Percentiles rank a stretch among this genome's conserved stretches.
phyloP scores from a whole-genome alignment of 2,888 invertebrate genomes.

The Trimorus sp. region DNA sequence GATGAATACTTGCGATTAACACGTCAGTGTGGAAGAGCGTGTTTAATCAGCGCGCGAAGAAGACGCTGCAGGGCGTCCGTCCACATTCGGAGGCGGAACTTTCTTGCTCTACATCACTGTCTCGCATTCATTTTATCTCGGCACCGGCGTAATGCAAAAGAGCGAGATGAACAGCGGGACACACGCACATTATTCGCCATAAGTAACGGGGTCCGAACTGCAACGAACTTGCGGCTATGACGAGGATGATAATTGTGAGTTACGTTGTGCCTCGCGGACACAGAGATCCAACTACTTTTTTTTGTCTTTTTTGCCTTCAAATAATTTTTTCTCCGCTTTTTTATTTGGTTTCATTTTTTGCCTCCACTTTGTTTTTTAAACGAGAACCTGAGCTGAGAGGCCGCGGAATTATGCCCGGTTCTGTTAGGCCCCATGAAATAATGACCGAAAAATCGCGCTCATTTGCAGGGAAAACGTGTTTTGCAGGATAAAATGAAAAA shows the following conservation, averaged over 20 bases:
- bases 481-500: no score
- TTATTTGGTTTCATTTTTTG: conserved; percentile 30
- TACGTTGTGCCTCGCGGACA: conserved; percentile 69
- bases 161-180: conserved; percentile 69
- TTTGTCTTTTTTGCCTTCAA: conserved; percentile 35
- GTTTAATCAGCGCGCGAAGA: conserved; percentile 77
- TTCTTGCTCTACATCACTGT: conserved; percentile 59
- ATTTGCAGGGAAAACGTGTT: no score
- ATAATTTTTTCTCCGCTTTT: conserved; percentile 47
- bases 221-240: conserved; percentile 71
- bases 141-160: conserved; percentile 43
- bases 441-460: not conserved
- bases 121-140: conserved; percentile 51
- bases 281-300: conserved; percentile 46
- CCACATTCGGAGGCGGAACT: conserved; percentile 71
- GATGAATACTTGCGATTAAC: conserved; percentile 78
- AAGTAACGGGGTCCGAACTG: conserved; percentile 73
- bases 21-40: conserved; percentile 78
- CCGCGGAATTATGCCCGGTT: conserved; percentile 2
- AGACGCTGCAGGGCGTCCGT: conserved; percentile 77
- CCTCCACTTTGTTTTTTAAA: conserved; percentile 56
- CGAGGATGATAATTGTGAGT: conserved; percentile 76
- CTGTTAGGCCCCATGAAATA: conserved; percentile 5
- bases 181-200: conserved; percentile 69
- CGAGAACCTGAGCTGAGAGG: conserved; percentile 13